Percentiles rank a stretch among this genome's conserved stretches.
Conservation (phyloP, 1,140 invertebrate species). For the Drosophila kanapiae region DNA sequence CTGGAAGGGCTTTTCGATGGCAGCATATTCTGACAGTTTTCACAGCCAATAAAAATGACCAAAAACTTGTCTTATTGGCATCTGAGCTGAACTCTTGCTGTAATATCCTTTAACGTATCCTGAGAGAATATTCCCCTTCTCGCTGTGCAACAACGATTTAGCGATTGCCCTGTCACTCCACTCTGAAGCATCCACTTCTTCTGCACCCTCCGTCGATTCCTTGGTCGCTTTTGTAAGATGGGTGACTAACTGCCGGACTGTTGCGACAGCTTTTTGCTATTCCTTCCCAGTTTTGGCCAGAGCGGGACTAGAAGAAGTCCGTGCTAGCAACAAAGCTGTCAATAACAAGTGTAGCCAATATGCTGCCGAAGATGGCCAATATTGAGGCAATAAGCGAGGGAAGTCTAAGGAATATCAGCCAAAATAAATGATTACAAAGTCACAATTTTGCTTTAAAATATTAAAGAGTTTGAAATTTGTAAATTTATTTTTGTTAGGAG, state of each 20-base stretch:
- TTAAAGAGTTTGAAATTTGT: background rate
- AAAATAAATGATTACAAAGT: background rate
- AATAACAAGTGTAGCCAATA: constrained; percentile 75
- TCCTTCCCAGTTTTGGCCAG: constrained; percentile 35
- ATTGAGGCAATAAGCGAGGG: constrained; percentile 39
- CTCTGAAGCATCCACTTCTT: constrained; percentile 8
- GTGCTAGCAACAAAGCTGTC: constrained; percentile 72
- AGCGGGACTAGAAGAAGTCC: constrained; percentile 20
- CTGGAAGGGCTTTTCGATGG: constrained; percentile 9
- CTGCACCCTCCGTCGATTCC: background rate
- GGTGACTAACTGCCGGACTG: constrained; percentile 71
- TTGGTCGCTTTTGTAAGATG: constrained; percentile 56
- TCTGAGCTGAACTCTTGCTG: constrained; percentile 42
- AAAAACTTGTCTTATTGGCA: constrained; percentile 69
- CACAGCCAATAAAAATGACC: constrained; percentile 73
- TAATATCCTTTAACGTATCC: constrained; percentile 70
- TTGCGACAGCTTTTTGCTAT: constrained; percentile 63
- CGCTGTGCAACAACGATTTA: constrained; percentile 56
- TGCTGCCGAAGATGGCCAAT: constrained; percentile 44
- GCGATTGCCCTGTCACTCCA: constrained; percentile 61
- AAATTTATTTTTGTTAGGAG: too few relatives aligned
- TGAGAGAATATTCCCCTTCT: constrained; percentile 26
- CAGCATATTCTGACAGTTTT: constrained; percentile 38
- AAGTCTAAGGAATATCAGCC: background rate
- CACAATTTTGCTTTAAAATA: background rate